Percentiles rank a stretch among this genome's conserved stretches.
These are phyloP conservation scores for Clavelina lepadiformis DNA, from an alignment of 23 tunicate species.

Conservation along the genomic window DNA sequence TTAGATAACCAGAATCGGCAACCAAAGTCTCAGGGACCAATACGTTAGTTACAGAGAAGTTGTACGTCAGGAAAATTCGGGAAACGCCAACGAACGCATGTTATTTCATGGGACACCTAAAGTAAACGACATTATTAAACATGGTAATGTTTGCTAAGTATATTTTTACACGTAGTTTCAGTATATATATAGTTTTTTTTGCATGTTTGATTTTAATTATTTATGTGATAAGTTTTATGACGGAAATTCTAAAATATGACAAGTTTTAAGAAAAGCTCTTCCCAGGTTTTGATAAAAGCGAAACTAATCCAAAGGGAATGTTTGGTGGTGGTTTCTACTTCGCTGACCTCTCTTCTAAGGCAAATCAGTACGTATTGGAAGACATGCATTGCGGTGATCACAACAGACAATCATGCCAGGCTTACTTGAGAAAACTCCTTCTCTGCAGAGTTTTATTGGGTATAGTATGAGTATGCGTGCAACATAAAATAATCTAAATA, in stretches of 20 bases:
- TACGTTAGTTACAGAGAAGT: conserved; percentile 7
- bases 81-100: conserved; percentile 5
- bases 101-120: conserved; percentile 9
- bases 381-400: conserved; percentile 5
- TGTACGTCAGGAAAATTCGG: neutral
- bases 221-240: no score
- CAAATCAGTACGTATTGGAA: conserved; percentile 31
- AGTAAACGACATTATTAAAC: neutral
- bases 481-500: neutral
- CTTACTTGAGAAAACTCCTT: conserved; percentile 10
- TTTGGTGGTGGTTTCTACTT: conserved; percentile 54
- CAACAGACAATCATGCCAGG: conserved; percentile 14
- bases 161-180: neutral
- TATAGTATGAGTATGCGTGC: neutral
- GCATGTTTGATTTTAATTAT: no score
- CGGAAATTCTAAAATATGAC: neutral
- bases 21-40: conserved; percentile 16
- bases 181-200: neutral
- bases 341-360: conserved; percentile 39
- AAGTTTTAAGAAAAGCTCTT: neutral
- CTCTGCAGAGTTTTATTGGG: conserved; percentile 36
- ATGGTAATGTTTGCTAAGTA: neutral
- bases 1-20: conserved; percentile 4
- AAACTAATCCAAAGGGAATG: conserved; percentile 43
- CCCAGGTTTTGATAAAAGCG: conserved; percentile 42